Conservation (phyloP, 2,113 vertebrate species). For the Sylvilagus bachmani region DNA sequence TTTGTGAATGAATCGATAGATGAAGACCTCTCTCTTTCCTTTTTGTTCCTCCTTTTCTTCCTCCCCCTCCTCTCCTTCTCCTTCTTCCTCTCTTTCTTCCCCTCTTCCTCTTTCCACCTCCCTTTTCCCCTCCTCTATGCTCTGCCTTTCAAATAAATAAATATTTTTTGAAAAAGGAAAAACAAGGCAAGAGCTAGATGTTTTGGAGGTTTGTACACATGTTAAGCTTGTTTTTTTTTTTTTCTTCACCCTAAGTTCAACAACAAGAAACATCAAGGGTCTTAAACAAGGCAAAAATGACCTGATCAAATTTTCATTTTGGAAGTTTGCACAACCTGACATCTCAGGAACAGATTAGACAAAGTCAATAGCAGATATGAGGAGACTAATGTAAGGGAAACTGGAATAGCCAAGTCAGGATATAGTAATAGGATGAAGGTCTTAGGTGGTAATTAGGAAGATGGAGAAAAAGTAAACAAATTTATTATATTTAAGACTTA, state of each 20-base stretch:
- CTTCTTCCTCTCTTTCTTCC: no score
- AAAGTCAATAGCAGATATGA: neutral
- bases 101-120: no score
- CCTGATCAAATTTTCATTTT: neutral
- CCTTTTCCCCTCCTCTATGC: no score
- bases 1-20: no score
- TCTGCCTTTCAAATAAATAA: no score
- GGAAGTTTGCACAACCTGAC: neutral
- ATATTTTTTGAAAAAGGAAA: no score
- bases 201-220: neutral
- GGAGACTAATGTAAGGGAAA: neutral
- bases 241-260: neutral
- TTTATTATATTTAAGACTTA: neutral
- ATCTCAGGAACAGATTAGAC: neutral
- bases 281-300: neutral
- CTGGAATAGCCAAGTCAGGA: neutral
- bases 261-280: neutral
- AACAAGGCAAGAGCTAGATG: no score
- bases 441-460: neutral
- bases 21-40: no score
- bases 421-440: no score
- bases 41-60: no score
- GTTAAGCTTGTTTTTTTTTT: neutral
- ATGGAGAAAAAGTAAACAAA: neutral
- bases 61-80: no score